These are phyloP conservation scores for Melanotaenia boesemani DNA, from an alignment of 2,797 vertebrate genomes.

Conservation along the genomic window DNA sequence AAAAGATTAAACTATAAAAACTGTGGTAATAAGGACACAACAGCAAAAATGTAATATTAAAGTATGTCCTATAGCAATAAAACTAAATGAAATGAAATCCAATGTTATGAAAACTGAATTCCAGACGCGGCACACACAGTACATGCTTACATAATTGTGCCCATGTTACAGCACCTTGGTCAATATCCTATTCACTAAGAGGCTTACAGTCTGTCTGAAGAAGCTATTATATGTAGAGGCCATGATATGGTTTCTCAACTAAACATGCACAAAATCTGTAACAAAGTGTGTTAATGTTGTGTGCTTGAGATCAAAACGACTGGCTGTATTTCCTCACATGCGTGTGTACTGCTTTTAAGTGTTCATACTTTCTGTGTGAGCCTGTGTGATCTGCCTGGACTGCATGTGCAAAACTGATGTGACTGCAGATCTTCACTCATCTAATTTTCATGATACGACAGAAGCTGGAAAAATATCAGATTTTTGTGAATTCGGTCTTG, in stretches of 20 bases:
- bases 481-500: conserved; percentile 23
- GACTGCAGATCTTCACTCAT: conserved; percentile 23
- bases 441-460: conserved; percentile 29
- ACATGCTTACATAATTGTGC: conserved; percentile 48
- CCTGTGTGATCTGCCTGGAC: conserved; percentile 12
- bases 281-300: neutral
- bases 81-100: conserved; percentile 14
- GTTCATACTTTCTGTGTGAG: neutral
- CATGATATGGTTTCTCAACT: conserved; percentile 23
- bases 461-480: conserved; percentile 22
- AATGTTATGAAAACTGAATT: conserved; percentile 3
- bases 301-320: neutral
- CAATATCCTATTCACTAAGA: conserved; percentile 62
- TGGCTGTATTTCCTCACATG: neutral
- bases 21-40: neutral
- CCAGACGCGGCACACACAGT: neutral
- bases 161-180: conserved; percentile 46
- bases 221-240: conserved; percentile 19
- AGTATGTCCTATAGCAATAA: neutral
- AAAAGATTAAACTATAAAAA: too few species aligned
- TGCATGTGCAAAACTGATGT: conserved; percentile 26
- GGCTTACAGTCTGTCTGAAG: conserved; percentile 59
- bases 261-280: neutral
- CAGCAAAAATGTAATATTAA: neutral
- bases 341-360: neutral